Evolutionary conservation across 1,140 invertebrate species (phyloP).

Genomic region (Caenorhabditis tropicalis): DNA sequence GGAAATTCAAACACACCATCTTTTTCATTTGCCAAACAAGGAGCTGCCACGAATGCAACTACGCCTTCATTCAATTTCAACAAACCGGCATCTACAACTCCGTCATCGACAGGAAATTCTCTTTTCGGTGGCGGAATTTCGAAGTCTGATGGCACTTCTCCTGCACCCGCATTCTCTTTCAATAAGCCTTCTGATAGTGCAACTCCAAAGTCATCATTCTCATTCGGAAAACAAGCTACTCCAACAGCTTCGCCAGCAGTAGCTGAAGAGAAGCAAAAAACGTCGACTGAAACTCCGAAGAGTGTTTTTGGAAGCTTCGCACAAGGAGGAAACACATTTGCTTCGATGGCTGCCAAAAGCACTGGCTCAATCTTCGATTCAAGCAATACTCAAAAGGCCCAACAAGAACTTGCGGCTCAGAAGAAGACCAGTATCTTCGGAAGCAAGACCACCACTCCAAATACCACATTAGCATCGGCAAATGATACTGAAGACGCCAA

Average conservation of each 20-base stretch:
- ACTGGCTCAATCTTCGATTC: neutral
- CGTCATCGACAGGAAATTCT: neutral
- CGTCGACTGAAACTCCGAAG: neutral
- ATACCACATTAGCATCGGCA: neutral
- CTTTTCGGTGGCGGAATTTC: neutral
- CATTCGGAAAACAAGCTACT: neutral
- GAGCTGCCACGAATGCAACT: neutral
- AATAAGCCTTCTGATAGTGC: neutral
- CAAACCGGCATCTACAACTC: neutral
- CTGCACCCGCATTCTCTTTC: slow-evolving; percentile 25
- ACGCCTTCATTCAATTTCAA: slow-evolving; percentile 23
- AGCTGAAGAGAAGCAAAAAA: slow-evolving; percentile 8
- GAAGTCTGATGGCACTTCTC: neutral
- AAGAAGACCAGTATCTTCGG: slow-evolving; percentile 26
- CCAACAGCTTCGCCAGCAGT: neutral
- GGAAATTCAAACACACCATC: neutral
- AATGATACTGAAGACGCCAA: neutral
- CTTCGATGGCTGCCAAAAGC: neutral
- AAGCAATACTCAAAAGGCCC: neutral
- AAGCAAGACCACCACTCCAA: neutral
- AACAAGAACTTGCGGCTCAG: neutral
- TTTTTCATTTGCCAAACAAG: neutral
- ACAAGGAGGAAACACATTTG: neutral
- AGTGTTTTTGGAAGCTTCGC: neutral
- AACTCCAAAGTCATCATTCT: neutral